phyloP scores from a whole-genome alignment of 2,113 vertebrate species.

The Muscicapa adusta region DNA sequence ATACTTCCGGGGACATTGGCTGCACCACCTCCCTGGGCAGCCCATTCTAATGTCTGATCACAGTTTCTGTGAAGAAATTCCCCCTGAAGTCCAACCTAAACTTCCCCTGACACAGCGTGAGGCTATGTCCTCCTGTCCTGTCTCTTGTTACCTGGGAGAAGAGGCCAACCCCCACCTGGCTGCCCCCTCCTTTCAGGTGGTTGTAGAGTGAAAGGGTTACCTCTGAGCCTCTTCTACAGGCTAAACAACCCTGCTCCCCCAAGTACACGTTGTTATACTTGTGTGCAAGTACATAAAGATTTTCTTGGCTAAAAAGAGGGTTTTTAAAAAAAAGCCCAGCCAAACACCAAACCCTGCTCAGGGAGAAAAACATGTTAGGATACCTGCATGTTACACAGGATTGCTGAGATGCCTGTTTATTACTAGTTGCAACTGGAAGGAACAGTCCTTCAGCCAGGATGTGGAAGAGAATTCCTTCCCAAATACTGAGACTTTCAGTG shows the following conservation, averaged over 20 bases:
- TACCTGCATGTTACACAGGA: background rate
- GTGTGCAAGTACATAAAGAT: background rate
- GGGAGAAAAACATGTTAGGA: background rate
- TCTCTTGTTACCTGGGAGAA: background rate
- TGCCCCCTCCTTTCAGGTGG: background rate
- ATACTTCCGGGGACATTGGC: background rate
- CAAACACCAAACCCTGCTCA: background rate
- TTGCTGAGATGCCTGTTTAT: background rate
- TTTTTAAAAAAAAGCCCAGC: background rate
- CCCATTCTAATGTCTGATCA: background rate
- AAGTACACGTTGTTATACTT: background rate
- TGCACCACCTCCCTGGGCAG: background rate
- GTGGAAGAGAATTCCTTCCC: background rate
- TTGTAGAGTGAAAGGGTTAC: background rate
- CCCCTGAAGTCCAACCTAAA: background rate
- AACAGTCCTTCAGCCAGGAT: background rate
- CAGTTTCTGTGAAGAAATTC: background rate
- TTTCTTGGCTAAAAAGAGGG: background rate
- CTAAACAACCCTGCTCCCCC: background rate
- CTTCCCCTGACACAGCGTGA: background rate
- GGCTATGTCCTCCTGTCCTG: background rate
- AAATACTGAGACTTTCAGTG: background rate
- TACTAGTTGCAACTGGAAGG: background rate
- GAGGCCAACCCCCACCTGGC: rapidly evolving
- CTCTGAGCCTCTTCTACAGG: background rate